Percentiles rank a stretch among this genome's conserved stretches.
phyloP scores from a whole-genome alignment of 2,113 vertebrate species.

The Gavia stellata region DNA sequence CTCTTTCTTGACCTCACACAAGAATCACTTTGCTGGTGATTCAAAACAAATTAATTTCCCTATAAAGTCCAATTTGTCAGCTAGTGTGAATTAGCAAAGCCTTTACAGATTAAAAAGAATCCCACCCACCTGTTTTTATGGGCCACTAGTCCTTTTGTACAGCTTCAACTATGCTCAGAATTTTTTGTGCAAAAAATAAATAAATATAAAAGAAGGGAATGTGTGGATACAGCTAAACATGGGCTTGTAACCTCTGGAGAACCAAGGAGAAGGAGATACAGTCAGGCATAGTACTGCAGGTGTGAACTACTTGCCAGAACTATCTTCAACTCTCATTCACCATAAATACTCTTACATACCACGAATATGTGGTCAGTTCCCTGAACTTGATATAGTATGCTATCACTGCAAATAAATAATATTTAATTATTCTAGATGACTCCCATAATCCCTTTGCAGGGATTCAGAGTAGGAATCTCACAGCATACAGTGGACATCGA shows the following conservation, averaged over 20 bases:
- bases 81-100: neutral
- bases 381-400: neutral
- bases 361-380: neutral
- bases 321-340: neutral
- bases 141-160: neutral
- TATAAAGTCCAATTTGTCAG: neutral
- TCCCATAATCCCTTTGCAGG: neutral
- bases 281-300: neutral
- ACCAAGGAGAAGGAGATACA: neutral
- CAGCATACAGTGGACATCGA: neutral
- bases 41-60: neutral
- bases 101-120: neutral
- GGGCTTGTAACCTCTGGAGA: neutral
- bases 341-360: neutral
- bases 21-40: neutral
- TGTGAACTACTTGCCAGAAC: neutral
- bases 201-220: neutral
- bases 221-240: neutral
- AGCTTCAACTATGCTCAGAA: neutral
- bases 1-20: neutral
- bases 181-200: neutral
- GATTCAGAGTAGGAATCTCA: neutral
- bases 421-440: neutral
- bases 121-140: neutral
- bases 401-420: neutral